phyloP scores from a whole-genome alignment of 1,140 invertebrate species.

The Drosophila nigrodunni region DNA sequence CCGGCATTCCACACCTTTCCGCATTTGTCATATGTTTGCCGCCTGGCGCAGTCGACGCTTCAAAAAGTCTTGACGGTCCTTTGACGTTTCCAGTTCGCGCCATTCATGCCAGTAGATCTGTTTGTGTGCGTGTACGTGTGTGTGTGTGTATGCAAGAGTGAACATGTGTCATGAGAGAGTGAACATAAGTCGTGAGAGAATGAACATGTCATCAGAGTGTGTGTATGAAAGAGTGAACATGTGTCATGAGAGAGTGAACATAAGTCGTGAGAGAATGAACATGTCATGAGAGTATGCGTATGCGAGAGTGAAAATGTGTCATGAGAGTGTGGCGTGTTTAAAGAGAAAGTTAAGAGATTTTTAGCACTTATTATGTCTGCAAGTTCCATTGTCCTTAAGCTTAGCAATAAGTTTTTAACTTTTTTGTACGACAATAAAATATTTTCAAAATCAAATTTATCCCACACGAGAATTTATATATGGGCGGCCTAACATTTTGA shows the following conservation, averaged over 20 bases:
- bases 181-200: no score
- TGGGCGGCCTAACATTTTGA: no score
- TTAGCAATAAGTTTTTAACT: constrained; percentile 5
- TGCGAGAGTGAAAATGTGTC: no score
- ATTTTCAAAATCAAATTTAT: not conserved
- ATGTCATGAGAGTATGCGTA: no score
- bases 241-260: no score
- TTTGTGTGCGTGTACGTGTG: not conserved
- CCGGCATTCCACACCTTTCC: not conserved
- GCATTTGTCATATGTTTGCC: constrained; percentile 47
- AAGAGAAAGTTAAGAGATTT: not conserved
- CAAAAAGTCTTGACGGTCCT: constrained; percentile 70
- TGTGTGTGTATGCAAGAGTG: not conserved
- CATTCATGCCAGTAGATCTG: constrained; percentile 85
- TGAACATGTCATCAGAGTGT: no score
- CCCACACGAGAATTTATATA: no score
- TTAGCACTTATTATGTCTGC: not conserved
- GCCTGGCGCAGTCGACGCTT: constrained; percentile 67
- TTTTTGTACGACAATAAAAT: constrained; percentile 18
- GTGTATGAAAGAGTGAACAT: no score
- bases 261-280: no score
- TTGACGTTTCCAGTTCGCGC: constrained; percentile 64
- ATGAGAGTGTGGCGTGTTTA: not conserved
- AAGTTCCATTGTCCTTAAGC: not conserved
- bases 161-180: no score